phyloP scores from a whole-genome alignment of 2,888 invertebrate genomes.

The Drosophila atripex region DNA sequence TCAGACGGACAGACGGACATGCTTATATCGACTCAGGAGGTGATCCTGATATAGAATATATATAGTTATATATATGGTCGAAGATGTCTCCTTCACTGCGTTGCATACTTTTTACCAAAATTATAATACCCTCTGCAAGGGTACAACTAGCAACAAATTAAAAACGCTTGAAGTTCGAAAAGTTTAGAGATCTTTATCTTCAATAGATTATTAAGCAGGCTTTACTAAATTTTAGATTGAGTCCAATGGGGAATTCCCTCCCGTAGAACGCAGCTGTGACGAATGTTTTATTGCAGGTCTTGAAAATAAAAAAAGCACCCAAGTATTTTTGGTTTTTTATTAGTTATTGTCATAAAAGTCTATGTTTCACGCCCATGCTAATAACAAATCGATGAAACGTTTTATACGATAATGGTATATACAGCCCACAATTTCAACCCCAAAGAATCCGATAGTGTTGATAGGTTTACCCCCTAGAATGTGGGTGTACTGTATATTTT shows the following conservation, averaged over 20 bases:
- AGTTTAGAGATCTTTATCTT: background rate
- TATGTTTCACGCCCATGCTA: background rate
- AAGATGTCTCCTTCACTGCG: too few species aligned
- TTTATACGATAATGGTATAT: background rate
- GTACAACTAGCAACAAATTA: background rate
- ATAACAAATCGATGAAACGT: background rate
- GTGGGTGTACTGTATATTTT: background rate
- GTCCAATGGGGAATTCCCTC: background rate
- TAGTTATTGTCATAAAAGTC: background rate
- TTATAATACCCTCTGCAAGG: too few species aligned
- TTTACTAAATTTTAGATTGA: background rate
- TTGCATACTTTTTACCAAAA: too few species aligned
- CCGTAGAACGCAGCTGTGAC: background rate
- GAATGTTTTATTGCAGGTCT: background rate
- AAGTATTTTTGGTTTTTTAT: background rate
- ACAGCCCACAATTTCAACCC: background rate
- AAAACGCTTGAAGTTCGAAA: background rate
- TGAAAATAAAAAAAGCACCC: background rate
- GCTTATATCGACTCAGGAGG: too few species aligned
- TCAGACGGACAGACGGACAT: too few species aligned
- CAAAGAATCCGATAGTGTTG: background rate
- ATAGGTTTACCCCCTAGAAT: background rate
- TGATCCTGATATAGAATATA: too few species aligned
- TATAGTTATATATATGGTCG: too few species aligned
- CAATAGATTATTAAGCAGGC: background rate